phyloP scores from a whole-genome alignment of 2,888 invertebrate species.

The Sphaerophoria rueppellii region DNA sequence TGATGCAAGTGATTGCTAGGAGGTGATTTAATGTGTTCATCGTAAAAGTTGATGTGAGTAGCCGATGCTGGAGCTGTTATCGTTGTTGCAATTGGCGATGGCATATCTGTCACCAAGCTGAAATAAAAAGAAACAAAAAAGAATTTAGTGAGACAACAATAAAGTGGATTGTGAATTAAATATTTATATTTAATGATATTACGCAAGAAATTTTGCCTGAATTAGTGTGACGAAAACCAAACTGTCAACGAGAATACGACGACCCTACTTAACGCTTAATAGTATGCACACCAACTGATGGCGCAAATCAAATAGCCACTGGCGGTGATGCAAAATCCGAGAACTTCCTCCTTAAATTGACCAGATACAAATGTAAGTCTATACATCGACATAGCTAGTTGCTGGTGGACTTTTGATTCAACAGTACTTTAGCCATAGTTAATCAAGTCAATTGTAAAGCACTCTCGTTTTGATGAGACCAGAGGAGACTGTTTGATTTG shows the following conservation, averaged over 20 bases:
- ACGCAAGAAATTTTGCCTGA: slow-evolving; percentile 44
- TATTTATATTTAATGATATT: slow-evolving; percentile 42
- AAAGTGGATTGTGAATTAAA: background rate
- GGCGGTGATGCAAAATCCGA: slow-evolving; percentile 52
- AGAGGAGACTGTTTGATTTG: slow-evolving; percentile 55
- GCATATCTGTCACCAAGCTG: slow-evolving; percentile 69
- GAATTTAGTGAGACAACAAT: slow-evolving; percentile 3
- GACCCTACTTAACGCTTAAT: slow-evolving; percentile 52
- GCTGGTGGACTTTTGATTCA: slow-evolving; percentile 10
- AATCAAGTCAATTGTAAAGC: slow-evolving; percentile 68
- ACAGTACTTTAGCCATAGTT: slow-evolving; percentile 40
- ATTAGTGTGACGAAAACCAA: slow-evolving; percentile 15
- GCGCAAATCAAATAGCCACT: slow-evolving; percentile 59
- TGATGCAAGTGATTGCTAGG: slow-evolving; percentile 81
- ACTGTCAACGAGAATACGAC: slow-evolving; percentile 19
- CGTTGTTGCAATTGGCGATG: slow-evolving; percentile 70
- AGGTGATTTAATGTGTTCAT: slow-evolving; percentile 76
- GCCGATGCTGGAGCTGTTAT: slow-evolving; percentile 75
- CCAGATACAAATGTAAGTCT: background rate
- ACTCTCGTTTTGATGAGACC: slow-evolving; percentile 51
- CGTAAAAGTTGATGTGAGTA: slow-evolving; percentile 73
- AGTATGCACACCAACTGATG: slow-evolving; percentile 65
- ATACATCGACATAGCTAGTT: background rate
- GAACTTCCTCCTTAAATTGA: slow-evolving; percentile 61
- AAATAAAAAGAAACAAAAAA: slow-evolving; percentile 14